phyloP scores from a whole-genome alignment of 1,140 invertebrate genomes.

The Rhagoletis pomonella region DNA sequence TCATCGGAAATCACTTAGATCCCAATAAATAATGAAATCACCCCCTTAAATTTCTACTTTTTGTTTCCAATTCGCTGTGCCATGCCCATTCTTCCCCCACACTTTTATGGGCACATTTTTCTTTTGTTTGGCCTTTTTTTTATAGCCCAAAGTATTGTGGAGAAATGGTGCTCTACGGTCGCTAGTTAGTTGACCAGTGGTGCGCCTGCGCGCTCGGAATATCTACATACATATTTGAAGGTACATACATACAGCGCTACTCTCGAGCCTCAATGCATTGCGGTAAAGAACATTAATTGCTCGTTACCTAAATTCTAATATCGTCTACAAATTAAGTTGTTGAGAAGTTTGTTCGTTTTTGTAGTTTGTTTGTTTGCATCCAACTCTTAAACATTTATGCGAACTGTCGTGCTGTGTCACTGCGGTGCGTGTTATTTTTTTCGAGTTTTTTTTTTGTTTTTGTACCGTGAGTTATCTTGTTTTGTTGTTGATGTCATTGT shows the following conservation, averaged over 20 bases:
- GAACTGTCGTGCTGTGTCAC: constrained; percentile 68
- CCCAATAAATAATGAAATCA: constrained; percentile 72
- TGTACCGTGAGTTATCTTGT: background rate
- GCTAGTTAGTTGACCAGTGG: background rate
- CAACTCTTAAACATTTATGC: constrained; percentile 66
- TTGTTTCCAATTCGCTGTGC: background rate
- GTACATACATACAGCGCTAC: background rate
- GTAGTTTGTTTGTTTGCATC: background rate
- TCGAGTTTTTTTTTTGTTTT: background rate
- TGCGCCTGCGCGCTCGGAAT: constrained; percentile 1
- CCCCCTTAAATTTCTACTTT: constrained; percentile 56
- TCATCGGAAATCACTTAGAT: constrained; percentile 74
- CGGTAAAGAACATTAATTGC: constrained; percentile 70
- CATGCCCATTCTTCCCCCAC: background rate
- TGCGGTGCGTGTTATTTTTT: background rate
- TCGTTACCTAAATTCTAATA: constrained; percentile 74
- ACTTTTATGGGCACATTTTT: constrained; percentile 11
- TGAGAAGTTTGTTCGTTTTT: constrained; percentile 9
- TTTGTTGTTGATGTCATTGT: constrained; percentile 33
- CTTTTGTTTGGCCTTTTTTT: background rate
- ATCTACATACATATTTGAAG: no score
- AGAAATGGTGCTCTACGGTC: background rate
- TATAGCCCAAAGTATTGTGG: background rate
- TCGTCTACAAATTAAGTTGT: constrained; percentile 73
- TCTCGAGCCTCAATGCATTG: background rate